Evolutionary conservation across 2,888 invertebrate species (phyloP).

Genomic region (Leptinotarsa peninsularis): DNA sequence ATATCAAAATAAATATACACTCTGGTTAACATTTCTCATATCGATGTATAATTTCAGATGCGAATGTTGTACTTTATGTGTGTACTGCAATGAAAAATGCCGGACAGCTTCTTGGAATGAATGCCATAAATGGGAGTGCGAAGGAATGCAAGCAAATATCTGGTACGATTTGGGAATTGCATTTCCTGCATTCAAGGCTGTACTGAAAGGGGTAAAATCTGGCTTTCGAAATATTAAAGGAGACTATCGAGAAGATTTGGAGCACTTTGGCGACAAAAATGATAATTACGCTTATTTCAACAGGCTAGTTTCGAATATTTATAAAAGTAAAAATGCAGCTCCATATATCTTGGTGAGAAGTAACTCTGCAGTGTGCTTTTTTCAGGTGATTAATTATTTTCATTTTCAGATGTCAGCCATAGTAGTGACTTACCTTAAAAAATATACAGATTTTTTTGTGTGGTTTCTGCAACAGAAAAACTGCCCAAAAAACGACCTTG

Average conservation of each 20-base stretch:
- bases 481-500: constrained; percentile 62
- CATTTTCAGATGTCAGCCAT: constrained; percentile 74
- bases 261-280: constrained; percentile 63
- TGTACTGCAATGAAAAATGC: constrained; percentile 79
- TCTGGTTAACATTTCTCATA: neutral
- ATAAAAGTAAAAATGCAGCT: constrained; percentile 74
- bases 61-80: constrained; percentile 72
- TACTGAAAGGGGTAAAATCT: constrained; percentile 68
- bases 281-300: constrained; percentile 76
- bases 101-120: constrained; percentile 68
- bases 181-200: constrained; percentile 79
- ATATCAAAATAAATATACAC: too few species aligned
- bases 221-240: constrained; percentile 63
- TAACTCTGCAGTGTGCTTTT: neutral
- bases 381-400: neutral
- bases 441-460: constrained; percentile 75
- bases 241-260: constrained; percentile 64
- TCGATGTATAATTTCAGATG: constrained; percentile 69
- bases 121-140: constrained; percentile 81
- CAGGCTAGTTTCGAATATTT: constrained; percentile 79
- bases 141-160: constrained; percentile 72
- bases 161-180: constrained; percentile 81
- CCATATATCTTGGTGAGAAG: constrained; percentile 77
- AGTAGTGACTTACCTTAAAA: constrained; percentile 74
- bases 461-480: constrained; percentile 64